A percentile compares a stretch with the other conserved stretches of the same genome.
Conservation (phyloP, 1,140 invertebrate genomes). For the Drosophila pseudoobscura region DNA sequence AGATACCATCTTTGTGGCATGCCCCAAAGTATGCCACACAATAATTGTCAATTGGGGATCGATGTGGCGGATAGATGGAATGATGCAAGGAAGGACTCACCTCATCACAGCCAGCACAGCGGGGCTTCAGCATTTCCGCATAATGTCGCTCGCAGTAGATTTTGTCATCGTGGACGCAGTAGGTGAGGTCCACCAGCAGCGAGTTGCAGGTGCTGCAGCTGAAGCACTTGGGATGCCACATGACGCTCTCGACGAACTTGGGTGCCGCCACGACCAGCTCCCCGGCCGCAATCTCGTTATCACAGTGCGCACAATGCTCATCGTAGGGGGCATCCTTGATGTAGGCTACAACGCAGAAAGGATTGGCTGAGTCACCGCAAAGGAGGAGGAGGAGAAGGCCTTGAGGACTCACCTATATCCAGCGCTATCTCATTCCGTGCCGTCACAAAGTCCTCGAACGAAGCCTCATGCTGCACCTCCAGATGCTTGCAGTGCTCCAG, state of each 20-base stretch:
- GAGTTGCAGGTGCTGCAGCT: conserved; percentile 92
- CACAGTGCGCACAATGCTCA: conserved; percentile 84
- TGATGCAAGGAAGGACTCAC: conserved; percentile 85
- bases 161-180: conserved; percentile 93
- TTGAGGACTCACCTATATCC: conserved; percentile 90
- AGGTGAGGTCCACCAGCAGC: conserved; percentile 95
- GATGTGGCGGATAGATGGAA: conserved; percentile 5
- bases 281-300: conserved; percentile 84
- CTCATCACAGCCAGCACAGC: conserved; percentile 97
- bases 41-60: conserved; percentile 63
- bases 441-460: conserved; percentile 95
- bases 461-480: conserved; percentile 89
- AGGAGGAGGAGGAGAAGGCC: not conserved
- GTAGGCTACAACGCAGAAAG: conserved; percentile 56
- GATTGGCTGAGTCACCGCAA: conserved; percentile 3
- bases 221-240: conserved; percentile 96
- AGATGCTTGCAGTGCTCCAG: conserved; percentile 94
- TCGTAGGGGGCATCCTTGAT: conserved; percentile 80
- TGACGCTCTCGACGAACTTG: conserved; percentile 85
- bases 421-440: conserved; percentile 96
- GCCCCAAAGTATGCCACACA: conserved; percentile 61
- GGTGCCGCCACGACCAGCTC: conserved; percentile 85
- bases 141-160: conserved; percentile 97
- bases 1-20: conserved; percentile 18
- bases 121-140: conserved; percentile 94